Conservation (phyloP, 2,888 invertebrate genomes). For the Meghimatium bilineatum region DNA sequence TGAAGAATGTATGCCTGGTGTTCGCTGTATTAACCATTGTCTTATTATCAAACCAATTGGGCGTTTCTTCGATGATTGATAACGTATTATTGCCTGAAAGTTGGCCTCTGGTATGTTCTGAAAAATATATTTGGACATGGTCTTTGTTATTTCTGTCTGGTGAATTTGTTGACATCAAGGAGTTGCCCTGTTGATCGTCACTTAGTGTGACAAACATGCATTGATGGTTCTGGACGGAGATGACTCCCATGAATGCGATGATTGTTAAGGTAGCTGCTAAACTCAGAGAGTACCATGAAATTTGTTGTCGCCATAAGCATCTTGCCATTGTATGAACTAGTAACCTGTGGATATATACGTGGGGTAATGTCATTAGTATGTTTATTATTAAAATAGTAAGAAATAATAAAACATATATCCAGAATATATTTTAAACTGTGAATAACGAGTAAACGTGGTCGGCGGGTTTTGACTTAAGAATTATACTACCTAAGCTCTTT, state of each 20-base stretch:
- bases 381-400: too few species aligned
- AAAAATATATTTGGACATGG: too few species aligned
- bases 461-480: too few species aligned
- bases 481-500: too few species aligned
- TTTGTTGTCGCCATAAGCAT: not conserved
- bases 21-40: not conserved
- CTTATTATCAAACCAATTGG: not conserved
- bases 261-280: not conserved
- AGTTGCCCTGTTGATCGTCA: not conserved
- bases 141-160: too few species aligned
- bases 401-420: too few species aligned
- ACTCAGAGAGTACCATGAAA: not conserved
- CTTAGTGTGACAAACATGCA: not conserved
- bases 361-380: too few species aligned
- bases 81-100: too few species aligned
- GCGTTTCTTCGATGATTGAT: not conserved
- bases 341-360: not conserved
- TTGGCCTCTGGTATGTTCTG: too few species aligned
- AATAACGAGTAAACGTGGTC: too few species aligned
- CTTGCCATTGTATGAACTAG: not conserved
- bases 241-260: not conserved
- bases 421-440: too few species aligned
- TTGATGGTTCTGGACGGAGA: not conserved
- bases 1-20: not conserved
- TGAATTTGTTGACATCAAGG: not conserved